phyloP scores from a whole-genome alignment of 2,888 invertebrate species.

The Zygaena filipendulae region DNA sequence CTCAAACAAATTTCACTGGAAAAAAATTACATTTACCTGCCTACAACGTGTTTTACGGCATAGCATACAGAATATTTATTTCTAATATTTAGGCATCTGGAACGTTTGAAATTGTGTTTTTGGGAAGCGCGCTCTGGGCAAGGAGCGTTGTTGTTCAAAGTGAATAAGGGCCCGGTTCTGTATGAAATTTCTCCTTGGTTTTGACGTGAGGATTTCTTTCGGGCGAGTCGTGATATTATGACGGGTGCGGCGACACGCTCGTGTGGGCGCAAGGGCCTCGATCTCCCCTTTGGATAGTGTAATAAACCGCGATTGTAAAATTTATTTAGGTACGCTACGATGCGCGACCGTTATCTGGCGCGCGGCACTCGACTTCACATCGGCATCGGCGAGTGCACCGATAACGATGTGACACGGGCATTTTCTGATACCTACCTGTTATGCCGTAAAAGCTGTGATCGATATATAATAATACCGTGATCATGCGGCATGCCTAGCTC shows the following conservation, averaged over 20 bases:
- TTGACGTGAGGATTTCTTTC: constrained; percentile 33
- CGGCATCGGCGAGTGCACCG: constrained; percentile 33
- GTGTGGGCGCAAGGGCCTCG: constrained; percentile 32
- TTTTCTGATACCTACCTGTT: constrained; percentile 1
- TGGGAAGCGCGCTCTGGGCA: no score
- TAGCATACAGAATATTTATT: no score
- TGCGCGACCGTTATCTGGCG: constrained; percentile 42
- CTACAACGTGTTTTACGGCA: no score
- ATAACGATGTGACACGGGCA: constrained; percentile 30
- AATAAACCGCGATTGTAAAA: constrained; percentile 39
- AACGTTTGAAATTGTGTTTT: no score
- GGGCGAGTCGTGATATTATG: constrained; percentile 39
- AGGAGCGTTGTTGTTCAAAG: no score
- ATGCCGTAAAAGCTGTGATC: no score
- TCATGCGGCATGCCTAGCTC: no score
- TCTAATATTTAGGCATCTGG: no score
- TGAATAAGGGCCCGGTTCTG: no score
- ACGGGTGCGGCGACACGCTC: constrained; percentile 28
- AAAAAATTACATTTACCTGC: no score
- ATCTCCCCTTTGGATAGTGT: constrained; percentile 34
- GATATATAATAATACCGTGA: no score
- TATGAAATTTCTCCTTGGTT: constrained; percentile 43
- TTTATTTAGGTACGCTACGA: constrained; percentile 38
- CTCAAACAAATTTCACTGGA: no score
- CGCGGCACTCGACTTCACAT: constrained; percentile 28